phyloP scores from a whole-genome alignment of 2,888 invertebrate genomes.

The Sericinus montela region DNA sequence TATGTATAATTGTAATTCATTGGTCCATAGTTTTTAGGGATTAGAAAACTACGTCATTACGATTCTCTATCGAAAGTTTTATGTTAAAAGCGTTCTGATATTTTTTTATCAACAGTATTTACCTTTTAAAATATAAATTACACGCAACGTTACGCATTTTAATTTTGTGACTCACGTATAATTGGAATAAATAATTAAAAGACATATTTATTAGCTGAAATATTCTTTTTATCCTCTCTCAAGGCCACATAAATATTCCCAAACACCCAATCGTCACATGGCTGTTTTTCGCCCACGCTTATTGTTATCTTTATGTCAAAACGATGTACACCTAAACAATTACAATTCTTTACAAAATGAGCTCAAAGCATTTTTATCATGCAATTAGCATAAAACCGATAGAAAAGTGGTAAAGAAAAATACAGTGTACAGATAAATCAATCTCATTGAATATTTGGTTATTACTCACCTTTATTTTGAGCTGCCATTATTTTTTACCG shows the following conservation, averaged over 20 bases:
- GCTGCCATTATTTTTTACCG: constrained; percentile 59
- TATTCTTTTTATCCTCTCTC: constrained; percentile 21
- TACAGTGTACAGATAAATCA: constrained; percentile 12
- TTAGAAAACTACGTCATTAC: too few relatives aligned
- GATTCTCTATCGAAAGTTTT: too few relatives aligned
- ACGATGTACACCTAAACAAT: constrained; percentile 37
- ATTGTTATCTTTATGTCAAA: constrained; percentile 55
- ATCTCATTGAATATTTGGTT: constrained; percentile 18
- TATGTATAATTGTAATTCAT: too few relatives aligned
- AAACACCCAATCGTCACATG: constrained; percentile 51
- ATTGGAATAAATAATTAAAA: too few relatives aligned
- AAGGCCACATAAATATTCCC: constrained; percentile 47
- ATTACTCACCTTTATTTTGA: constrained; percentile 65
- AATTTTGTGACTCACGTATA: too few relatives aligned
- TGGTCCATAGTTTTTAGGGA: too few relatives aligned
- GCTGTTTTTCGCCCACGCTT: constrained; percentile 58
- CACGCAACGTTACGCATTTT: too few relatives aligned
- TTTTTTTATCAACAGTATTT: too few relatives aligned
- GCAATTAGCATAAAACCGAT: constrained; percentile 31
- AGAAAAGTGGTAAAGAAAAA: constrained; percentile 12
- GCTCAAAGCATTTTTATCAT: constrained; percentile 28
- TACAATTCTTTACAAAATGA: constrained; percentile 37
- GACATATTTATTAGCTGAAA: too few relatives aligned
- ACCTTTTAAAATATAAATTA: too few relatives aligned
- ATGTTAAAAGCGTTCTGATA: too few relatives aligned